Conservation (phyloP, 2,113 vertebrate species). For the Bubo bubo region DNA sequence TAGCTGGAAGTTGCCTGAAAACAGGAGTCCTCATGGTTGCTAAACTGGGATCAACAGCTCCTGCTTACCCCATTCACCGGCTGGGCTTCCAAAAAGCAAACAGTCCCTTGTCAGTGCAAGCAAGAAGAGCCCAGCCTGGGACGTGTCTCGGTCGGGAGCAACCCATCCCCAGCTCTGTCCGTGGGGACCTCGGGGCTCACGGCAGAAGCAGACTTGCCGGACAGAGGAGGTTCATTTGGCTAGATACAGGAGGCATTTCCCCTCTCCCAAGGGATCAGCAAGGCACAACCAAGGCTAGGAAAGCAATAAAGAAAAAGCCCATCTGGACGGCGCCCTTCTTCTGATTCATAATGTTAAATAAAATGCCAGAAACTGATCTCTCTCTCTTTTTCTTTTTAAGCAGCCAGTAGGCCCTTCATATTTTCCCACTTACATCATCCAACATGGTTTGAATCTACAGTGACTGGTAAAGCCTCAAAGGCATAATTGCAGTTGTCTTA, state of each 20-base stretch:
- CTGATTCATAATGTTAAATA: neutral
- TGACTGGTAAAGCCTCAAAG: conserved; percentile 59
- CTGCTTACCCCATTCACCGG: neutral
- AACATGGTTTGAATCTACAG: conserved; percentile 68
- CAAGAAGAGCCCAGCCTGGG: neutral
- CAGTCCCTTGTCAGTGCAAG: neutral
- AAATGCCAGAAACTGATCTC: conserved; percentile 19
- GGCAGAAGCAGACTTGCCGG: neutral
- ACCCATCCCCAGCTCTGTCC: neutral
- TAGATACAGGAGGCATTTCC: neutral
- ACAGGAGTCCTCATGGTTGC: neutral
- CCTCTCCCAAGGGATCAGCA: neutral
- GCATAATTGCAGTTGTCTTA: conserved; percentile 67
- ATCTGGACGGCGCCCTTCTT: neutral
- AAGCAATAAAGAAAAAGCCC: neutral
- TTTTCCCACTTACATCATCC: conserved; percentile 79
- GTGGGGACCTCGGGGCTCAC: fast-evolving
- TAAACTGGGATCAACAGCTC: neutral
- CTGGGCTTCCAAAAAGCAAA: neutral
- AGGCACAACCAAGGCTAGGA: neutral
- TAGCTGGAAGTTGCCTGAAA: neutral
- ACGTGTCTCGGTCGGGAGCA: neutral
- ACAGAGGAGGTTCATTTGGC: neutral
- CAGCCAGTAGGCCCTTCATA: conserved; percentile 60
- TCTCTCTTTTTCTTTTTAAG: neutral